A percentile compares a stretch with the other conserved stretches of the same genome.
These are phyloP conservation scores for Callionymus lyra DNA, from an alignment of 2,113 vertebrate species.

Conservation along the genomic window DNA sequence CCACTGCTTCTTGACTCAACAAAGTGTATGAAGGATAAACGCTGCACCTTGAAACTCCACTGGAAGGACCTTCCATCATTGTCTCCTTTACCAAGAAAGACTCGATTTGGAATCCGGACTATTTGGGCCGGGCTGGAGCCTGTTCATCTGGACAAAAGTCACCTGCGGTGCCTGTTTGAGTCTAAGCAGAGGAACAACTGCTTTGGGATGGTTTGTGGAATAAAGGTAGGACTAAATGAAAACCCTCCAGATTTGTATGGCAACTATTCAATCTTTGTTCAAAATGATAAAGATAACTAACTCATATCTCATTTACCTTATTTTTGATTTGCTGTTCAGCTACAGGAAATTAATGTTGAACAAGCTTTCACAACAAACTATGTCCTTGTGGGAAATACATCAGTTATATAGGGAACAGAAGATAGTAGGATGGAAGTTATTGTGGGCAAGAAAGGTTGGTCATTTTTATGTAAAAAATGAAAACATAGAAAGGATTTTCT, in stretches of 20 bases:
- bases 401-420: no score
- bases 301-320: no score
- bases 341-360: no score
- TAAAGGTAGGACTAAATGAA: conserved; percentile 36
- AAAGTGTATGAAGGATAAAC: conserved; percentile 2
- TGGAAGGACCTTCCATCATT: conserved; percentile 62
- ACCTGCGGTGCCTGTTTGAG: conserved; percentile 61
- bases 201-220: conserved; percentile 27
- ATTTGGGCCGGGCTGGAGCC: conserved; percentile 67
- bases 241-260: not conserved
- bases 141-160: conserved; percentile 55
- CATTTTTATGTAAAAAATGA: no score
- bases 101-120: conserved; percentile 62
- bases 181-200: conserved; percentile 35
- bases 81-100: conserved; percentile 56
- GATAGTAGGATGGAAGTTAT: no score
- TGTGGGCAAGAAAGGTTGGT: no score
- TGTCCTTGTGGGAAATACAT: no score
- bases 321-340: no score
- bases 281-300: no score
- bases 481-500: no score
- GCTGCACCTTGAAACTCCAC: conserved; percentile 62
- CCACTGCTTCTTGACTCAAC: conserved; percentile 1
- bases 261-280: no score
- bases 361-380: no score